phyloP scores from a whole-genome alignment of 64 coral and sea anemone species.

The Pocillopora damicornis region DNA sequence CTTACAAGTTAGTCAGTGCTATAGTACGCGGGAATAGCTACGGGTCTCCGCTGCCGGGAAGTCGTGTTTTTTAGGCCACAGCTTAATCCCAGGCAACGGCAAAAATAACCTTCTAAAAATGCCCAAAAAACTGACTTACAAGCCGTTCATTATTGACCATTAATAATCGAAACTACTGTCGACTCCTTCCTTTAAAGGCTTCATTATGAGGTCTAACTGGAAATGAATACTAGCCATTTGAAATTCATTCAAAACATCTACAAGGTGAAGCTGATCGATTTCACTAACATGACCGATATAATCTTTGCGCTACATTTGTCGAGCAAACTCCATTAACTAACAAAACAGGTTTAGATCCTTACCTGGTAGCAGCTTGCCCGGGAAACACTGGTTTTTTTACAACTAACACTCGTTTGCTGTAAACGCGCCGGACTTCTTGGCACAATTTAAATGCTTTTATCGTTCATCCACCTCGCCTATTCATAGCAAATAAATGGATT shows the following conservation, averaged over 20 bases:
- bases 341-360: not conserved
- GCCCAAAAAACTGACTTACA: not conserved
- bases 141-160: not conserved
- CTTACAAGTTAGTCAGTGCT: not conserved
- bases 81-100: not conserved
- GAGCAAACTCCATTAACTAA: not conserved
- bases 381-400: not conserved
- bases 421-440: not conserved
- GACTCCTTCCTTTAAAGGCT: not conserved
- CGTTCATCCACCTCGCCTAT: not conserved
- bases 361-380: not conserved
- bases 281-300: not conserved
- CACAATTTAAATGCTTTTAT: conserved; percentile 12
- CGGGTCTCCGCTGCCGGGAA: not conserved
- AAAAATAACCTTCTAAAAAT: not conserved
- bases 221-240: not conserved
- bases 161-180: not conserved
- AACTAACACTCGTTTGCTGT: not conserved
- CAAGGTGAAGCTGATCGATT: not conserved
- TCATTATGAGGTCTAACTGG: not conserved
- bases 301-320: not conserved
- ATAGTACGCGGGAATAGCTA: not conserved
- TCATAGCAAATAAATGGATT: conserved; percentile 9
- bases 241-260: not conserved
- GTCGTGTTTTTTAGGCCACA: not conserved